Evolutionary conservation across 1,140 invertebrate species (phyloP), one percentile per base, ranked within the genome.

Genomic region (Lepidurus apus): DNA sequence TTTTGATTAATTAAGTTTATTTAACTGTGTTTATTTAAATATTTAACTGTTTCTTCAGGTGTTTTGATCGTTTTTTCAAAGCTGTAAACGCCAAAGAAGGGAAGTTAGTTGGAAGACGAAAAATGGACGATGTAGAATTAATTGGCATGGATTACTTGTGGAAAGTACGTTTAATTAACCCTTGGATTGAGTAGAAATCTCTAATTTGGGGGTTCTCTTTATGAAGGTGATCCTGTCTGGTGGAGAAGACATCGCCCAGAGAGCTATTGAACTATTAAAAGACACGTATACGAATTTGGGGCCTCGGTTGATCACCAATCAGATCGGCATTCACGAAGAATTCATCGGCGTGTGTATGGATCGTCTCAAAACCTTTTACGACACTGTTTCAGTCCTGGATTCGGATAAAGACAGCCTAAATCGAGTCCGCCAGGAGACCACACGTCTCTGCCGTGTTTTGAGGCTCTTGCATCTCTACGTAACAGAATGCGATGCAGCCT

Each of bases 81-180:
- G 93, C 94, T 81, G 96, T 98, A 7, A 99, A 99, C 87, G 91
- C 91, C 75, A 97, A 97, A 87, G 95, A 97, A 87, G 93, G 93
- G 80, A 98, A 98, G 87, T 86, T 98, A 42, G 92, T 95, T 84
- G 85, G 92, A 74, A 97, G 96, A 85, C 88, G 94, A 17, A 79
- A 79, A 74, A 86, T 88, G 83, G 86, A 89, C 82, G 87, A 89
- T 80, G 82, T 87, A 80, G 95, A 98, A 88, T 89, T 98, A 81
- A 96, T 98, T 83, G 97, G 97, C 80, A 90, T 95, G 82, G 96
- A 98, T 87, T 98, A 99, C 88, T 88, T 98, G 79, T 98, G 96
- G 96, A 90, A 94, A 84, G 93, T 96, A 83, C 87, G 88, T 83
- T 74, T 78, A 17, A 77, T 75, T 43, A 43, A 7, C 43, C 21